Percentiles rank a stretch among this genome's conserved stretches.
These are phyloP conservation scores for Ichneumoninae sp. DNA, from an alignment of 2,888 invertebrate genomes.

Conservation along the genomic window DNA sequence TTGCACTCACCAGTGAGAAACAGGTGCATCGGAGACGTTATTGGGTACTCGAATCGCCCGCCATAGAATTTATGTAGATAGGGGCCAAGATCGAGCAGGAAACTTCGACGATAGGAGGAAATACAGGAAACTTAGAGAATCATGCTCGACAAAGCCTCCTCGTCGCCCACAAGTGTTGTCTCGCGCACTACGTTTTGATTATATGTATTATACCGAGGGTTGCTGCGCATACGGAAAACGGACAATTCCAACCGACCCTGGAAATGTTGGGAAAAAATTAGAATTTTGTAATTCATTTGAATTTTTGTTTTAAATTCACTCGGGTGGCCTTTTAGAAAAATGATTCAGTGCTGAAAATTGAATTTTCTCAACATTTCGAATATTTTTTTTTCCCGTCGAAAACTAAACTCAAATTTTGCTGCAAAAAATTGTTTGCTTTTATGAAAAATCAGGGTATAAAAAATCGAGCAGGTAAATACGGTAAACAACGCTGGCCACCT, in stretches of 20 bases:
- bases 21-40: slow-evolving; percentile 34
- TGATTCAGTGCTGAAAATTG: background rate
- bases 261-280: background rate
- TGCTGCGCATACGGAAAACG: background rate
- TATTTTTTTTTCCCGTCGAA: background rate
- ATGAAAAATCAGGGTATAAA: too few species aligned
- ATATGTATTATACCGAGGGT: background rate
- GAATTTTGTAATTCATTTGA: too few species aligned
- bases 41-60: slow-evolving; percentile 30
- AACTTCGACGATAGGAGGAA: slow-evolving; percentile 34
- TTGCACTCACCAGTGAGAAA: background rate
- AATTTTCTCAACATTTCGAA: background rate
- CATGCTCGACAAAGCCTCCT: background rate
- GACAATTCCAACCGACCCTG: too few species aligned
- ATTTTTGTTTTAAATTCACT: too few species aligned
- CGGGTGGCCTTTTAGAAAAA: background rate
- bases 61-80: background rate
- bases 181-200: background rate
- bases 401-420: background rate
- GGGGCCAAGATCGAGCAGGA: slow-evolving; percentile 3
- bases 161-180: background rate
- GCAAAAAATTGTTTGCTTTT: background rate
- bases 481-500: too few species aligned
- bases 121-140: slow-evolving; percentile 13
- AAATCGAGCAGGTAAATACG: too few species aligned